These are phyloP conservation scores for Eilema sororculum DNA, from an alignment of 2,888 invertebrate genomes.

Conservation along the genomic window DNA sequence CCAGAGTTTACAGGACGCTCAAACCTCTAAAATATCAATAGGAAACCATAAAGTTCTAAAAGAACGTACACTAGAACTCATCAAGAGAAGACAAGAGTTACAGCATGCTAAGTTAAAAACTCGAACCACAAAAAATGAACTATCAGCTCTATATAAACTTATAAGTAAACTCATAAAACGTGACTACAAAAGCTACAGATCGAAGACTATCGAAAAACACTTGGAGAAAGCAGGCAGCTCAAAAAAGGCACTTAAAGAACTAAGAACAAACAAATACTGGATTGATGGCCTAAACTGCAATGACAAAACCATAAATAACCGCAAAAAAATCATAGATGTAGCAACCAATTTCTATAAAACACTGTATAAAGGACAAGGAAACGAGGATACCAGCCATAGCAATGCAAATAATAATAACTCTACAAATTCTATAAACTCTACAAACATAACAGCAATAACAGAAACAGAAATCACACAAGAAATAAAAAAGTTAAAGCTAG, in stretches of 20 bases:
- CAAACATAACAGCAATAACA: too few species aligned
- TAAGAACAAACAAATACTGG: constrained; percentile 25
- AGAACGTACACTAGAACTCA: constrained; percentile 24
- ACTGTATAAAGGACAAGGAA: too few species aligned
- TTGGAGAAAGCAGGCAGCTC: too few species aligned
- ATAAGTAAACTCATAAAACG: constrained; percentile 33
- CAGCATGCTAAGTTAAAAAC: constrained; percentile 13
- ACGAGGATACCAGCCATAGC: too few species aligned
- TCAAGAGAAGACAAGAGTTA: constrained; percentile 30
- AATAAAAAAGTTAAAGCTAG: too few species aligned
- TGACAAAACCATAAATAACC: too few species aligned
- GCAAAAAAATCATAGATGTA: too few species aligned
- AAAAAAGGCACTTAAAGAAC: constrained; percentile 38
- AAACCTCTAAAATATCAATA: not conserved
- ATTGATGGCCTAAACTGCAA: constrained; percentile 11
- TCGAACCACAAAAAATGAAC: not conserved
- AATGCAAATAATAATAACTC: too few species aligned
- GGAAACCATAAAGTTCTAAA: constrained; percentile 14
- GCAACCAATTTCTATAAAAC: too few species aligned
- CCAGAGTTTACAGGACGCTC: constrained; percentile 13
- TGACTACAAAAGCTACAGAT: constrained; percentile 23
- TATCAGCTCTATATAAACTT: constrained; percentile 26
- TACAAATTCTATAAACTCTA: too few species aligned
- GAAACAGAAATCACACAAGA: too few species aligned
- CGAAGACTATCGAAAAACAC: too few species aligned